These are phyloP conservation scores for Eubucco bourcierii DNA, from an alignment of 2,113 vertebrate species.

Conservation along the genomic window DNA sequence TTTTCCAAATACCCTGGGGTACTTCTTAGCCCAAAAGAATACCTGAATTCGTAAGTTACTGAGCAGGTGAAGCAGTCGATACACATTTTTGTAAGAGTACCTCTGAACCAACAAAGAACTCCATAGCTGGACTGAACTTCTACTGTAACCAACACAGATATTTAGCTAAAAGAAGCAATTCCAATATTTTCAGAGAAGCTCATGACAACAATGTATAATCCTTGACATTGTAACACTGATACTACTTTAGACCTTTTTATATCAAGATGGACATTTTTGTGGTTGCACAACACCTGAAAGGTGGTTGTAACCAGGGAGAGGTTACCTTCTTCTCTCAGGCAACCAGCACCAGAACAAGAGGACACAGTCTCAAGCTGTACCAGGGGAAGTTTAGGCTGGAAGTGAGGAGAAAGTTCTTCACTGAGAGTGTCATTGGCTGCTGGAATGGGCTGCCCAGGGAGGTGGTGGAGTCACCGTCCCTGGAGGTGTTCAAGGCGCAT, in stretches of 20 bases:
- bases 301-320: no score
- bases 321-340: no score
- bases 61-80: not conserved
- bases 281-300: not conserved
- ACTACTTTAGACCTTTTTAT: not conserved
- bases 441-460: no score
- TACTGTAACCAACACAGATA: not conserved
- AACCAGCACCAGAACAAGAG: no score
- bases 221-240: not conserved
- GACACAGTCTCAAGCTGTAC: no score
- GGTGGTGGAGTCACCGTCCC: no score
- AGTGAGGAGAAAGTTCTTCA: no score
- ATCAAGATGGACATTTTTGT: not conserved
- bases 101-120: not conserved
- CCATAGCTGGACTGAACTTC: not conserved
- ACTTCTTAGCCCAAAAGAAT: not conserved
- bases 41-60: not conserved
- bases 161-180: conserved; percentile 6
- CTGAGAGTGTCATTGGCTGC: no score
- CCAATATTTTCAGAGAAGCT: not conserved
- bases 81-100: not conserved
- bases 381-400: no score
- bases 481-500: no score
- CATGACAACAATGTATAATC: not conserved
- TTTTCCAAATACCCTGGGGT: not conserved